Percentiles rank a stretch among this genome's conserved stretches.
Conservation (phyloP, 2,797 vertebrate species). For the Brachyalestes nurse region DNA sequence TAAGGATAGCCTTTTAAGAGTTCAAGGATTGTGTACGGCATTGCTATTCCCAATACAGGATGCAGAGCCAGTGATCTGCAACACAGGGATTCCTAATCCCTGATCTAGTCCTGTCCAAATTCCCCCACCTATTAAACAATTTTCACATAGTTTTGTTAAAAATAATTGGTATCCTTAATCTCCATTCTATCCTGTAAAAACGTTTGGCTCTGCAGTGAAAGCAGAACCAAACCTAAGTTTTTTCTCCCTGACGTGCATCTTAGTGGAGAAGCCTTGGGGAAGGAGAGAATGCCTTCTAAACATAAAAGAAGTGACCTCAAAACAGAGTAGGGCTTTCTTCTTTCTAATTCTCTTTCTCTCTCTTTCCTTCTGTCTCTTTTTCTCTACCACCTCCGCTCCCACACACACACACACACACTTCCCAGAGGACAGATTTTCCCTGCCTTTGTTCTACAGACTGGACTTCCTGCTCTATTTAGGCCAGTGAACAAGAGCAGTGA, state of each 20-base stretch:
- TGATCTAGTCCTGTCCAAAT: too few species aligned
- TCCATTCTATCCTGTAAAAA: background rate
- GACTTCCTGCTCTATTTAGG: slow-evolving; percentile 25
- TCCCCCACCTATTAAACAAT: too few species aligned
- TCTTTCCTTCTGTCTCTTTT: background rate
- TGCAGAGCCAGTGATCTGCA: too few species aligned
- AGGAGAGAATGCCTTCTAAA: slow-evolving; percentile 48
- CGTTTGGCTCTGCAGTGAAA: background rate
- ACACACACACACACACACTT: slow-evolving; percentile 2
- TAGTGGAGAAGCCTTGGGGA: slow-evolving; percentile 38
- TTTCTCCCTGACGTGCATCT: slow-evolving; percentile 25
- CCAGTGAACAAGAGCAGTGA: slow-evolving; percentile 20
- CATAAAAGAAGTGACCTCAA: slow-evolving; percentile 58
- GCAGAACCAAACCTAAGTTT: background rate
- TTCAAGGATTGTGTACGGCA: too few species aligned
- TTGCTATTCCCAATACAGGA: too few species aligned
- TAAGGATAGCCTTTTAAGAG: too few species aligned
- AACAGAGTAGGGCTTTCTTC: slow-evolving; percentile 41
- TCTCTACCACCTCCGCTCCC: slow-evolving; percentile 24
- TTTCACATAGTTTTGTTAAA: background rate
- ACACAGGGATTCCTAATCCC: too few species aligned
- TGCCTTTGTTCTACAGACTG: slow-evolving; percentile 16
- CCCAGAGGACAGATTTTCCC: slow-evolving; percentile 38
- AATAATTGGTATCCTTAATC: background rate
- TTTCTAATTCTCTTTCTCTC: slow-evolving; percentile 20